A percentile compares a stretch with the other conserved stretches of the same genome.
These are phyloP conservation scores for Ophiothrix spiculata DNA, from an alignment of 35 echinoderm and acorn worm species.

Conservation along the genomic window DNA sequence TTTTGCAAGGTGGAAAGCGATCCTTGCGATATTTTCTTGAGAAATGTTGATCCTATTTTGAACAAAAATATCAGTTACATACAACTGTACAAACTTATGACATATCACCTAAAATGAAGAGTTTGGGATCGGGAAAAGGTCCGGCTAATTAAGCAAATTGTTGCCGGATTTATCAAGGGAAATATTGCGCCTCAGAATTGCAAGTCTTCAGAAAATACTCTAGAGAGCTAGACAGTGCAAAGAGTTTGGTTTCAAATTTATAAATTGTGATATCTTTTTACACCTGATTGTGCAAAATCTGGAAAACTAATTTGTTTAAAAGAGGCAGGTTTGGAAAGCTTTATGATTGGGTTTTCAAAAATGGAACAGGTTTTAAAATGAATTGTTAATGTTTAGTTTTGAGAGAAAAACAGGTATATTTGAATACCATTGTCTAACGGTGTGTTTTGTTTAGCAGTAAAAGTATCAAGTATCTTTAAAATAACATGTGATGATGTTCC, in stretches of 20 bases:
- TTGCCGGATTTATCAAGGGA: not conserved
- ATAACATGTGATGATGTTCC: no score
- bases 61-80: not conserved
- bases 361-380: not conserved
- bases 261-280: constrained; percentile 9
- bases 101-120: constrained; percentile 6
- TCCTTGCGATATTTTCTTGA: not conserved
- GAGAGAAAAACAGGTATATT: not conserved
- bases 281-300: not conserved
- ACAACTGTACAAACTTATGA: not conserved
- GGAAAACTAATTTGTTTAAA: constrained; percentile 6
- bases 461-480: no score
- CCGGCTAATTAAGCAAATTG: not conserved
- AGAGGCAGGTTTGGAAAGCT: not conserved
- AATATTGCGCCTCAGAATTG: not conserved
- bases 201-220: not conserved
- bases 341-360: not conserved
- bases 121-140: not conserved
- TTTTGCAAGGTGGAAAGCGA: not conserved
- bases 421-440: not conserved
- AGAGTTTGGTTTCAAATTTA: constrained; percentile 10
- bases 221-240: not conserved
- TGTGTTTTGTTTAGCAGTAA: not conserved
- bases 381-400: not conserved
- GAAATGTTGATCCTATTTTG: constrained; percentile 1